Evolutionary conservation across 2,888 invertebrate species (phyloP), one percentile per base, ranked within the genome.

Genomic region (Macrosoma leucophasiata): DNA sequence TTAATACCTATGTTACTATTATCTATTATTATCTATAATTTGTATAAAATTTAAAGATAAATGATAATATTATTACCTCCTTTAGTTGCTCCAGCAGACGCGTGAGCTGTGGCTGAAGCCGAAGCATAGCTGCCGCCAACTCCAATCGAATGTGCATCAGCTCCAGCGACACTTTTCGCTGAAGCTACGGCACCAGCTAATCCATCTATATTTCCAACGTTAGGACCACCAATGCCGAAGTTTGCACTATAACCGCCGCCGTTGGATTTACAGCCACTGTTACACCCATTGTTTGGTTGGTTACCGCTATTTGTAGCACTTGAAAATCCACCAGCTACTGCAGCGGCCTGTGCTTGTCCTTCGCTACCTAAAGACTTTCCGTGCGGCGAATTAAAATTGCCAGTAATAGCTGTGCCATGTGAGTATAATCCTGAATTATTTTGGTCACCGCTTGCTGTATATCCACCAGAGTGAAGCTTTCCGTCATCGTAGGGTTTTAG

Each of bases 101-200:
- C 68, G 31, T 77, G 72, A 3, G 77, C 73, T 12, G 60, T 57
- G n/a, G 77, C 70, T 13, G 72, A 68, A 38, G 75, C 75, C 44
- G 70, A 62, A n/a, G 77, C 65, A 32, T 62, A 75, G 46, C 66
- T 64, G 29, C 67, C 61, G 20, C 60, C 65, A 3, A 39, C 25
- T 10, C 49, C 57, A 26, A 46, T 51, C 2, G 48, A 37, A 12
- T 51, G 45, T 13, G 39, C 48, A 3, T 46, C 45, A 50, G 63
- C 56, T 22, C 54, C 59, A 1, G 74, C 62, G n/a, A 58, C 43
- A 36, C 71, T 68, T 35, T 66, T 72, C 2, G 72, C 70, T 18
- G 52, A 42, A 3, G 72, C 62, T 3, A 53, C 50, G 8, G 48
- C 45, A 23, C 50, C 54, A 20, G 36, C 26, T 21, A 47, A 41